Conservation (phyloP, 2,888 invertebrate species). For the Noctuana brunneofusca region DNA sequence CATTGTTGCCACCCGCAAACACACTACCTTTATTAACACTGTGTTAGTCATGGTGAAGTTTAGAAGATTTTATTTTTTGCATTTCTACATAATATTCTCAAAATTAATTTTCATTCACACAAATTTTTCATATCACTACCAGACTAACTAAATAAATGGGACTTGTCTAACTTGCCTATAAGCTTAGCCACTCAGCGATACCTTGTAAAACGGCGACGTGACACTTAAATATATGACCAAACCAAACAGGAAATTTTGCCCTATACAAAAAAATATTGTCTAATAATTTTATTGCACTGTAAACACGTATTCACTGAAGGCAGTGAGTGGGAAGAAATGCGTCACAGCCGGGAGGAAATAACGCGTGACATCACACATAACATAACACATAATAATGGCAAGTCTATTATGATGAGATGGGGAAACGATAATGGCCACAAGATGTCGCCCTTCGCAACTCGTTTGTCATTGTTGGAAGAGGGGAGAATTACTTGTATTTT, state of each 20-base stretch:
- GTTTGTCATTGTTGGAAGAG: conserved; percentile 7
- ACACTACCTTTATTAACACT: background rate
- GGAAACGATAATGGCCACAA: conserved; percentile 31
- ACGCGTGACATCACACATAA: conserved; percentile 18
- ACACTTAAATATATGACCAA: too few relatives aligned
- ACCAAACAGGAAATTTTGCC: background rate
- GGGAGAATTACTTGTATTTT: background rate
- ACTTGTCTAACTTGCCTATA: too few relatives aligned
- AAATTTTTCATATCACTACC: too few relatives aligned
- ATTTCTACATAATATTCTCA: too few relatives aligned
- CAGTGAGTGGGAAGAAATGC: conserved; percentile 5
- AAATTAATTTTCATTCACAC: too few relatives aligned
- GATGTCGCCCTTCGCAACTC: conserved; percentile 29
- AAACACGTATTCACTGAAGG: background rate
- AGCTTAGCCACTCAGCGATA: too few relatives aligned
- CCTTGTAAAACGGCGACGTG: too few relatives aligned
- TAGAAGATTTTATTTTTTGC: too few relatives aligned
- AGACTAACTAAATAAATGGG: too few relatives aligned
- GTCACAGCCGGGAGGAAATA: conserved; percentile 10
- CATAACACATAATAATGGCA: conserved; percentile 12
- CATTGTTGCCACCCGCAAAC: conserved; percentile 42
- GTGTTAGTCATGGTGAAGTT: background rate
- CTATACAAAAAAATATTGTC: background rate
- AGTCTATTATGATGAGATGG: conserved; percentile 10
- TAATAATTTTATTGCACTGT: conserved; percentile 1